Percentiles rank a stretch among this genome's conserved stretches.
Evolutionary conservation across 2,113 vertebrate species (phyloP).

Genomic region (Odobenus rosmarus): DNA sequence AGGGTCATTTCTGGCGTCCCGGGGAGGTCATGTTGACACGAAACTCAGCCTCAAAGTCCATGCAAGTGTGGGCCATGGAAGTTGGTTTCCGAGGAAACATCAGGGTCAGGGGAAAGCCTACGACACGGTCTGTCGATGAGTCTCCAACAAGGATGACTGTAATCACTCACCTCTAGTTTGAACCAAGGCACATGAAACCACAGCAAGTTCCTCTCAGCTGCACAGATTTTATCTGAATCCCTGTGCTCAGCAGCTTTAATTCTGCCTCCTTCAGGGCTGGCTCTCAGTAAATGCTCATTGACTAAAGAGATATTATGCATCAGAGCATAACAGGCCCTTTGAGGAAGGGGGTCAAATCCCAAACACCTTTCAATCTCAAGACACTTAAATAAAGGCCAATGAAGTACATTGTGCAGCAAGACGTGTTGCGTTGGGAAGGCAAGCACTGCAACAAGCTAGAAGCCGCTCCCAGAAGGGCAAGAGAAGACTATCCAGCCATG

Average conservation of each 20-base stretch:
- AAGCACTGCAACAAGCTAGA: background rate
- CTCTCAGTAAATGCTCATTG: background rate
- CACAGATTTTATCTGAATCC: background rate
- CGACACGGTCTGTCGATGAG: background rate
- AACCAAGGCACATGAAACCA: background rate
- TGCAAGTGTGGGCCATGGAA: background rate
- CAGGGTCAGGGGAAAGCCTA: background rate
- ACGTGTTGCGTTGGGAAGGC: background rate
- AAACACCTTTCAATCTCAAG: background rate
- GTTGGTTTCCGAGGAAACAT: constrained; percentile 19
- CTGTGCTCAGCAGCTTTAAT: background rate
- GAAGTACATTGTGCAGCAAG: background rate
- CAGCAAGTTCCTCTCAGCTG: background rate
- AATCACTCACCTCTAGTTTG: background rate
- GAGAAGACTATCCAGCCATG: accelerated
- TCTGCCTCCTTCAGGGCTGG: background rate
- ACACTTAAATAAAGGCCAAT: background rate
- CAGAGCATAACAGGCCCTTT: background rate
- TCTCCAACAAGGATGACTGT: background rate
- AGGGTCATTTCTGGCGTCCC: background rate
- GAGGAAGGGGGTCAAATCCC: background rate
- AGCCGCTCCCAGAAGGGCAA: background rate
- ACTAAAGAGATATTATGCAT: background rate
- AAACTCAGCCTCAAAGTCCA: background rate
- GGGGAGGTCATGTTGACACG: background rate